phyloP scores from a whole-genome alignment of 2,113 vertebrate species.

The Ciconia stormi region DNA sequence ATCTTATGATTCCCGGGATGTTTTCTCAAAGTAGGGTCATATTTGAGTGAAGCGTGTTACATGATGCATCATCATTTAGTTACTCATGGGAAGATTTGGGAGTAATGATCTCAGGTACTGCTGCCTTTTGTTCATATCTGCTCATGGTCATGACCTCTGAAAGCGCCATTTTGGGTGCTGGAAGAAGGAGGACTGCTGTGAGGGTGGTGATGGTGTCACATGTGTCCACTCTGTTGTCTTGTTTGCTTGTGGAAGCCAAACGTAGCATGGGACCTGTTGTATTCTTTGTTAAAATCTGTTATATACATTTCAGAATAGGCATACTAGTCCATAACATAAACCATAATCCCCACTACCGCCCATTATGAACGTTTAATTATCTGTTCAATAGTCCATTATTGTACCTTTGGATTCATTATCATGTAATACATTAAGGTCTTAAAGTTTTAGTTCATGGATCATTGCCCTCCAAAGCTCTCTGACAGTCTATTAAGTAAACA shows the following conservation, averaged over 20 bases:
- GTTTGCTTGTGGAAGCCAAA: background rate
- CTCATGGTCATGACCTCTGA: background rate
- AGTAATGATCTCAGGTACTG: background rate
- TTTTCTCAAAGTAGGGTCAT: background rate
- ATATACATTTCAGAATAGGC: background rate
- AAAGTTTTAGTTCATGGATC: slow-evolving; percentile 33
- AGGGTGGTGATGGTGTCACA: background rate
- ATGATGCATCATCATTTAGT: background rate
- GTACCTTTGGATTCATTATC: background rate
- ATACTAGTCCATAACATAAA: background rate
- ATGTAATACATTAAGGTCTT: background rate
- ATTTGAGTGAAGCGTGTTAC: background rate
- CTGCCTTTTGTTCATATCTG: background rate
- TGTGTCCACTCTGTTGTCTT: background rate
- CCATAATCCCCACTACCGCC: background rate
- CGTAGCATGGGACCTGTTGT: background rate
- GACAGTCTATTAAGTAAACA: background rate
- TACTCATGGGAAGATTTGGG: background rate
- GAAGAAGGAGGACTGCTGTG: background rate
- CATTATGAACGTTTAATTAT: slow-evolving; percentile 14
- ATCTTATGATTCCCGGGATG: background rate
- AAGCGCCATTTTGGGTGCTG: background rate
- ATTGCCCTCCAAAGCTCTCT: background rate
- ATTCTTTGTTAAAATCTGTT: background rate
- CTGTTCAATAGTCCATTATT: background rate